Evolutionary conservation across 2,888 invertebrate genomes (phyloP), one percentile per base, ranked within the genome.

Genomic region (Mystacides longicornis): DNA sequence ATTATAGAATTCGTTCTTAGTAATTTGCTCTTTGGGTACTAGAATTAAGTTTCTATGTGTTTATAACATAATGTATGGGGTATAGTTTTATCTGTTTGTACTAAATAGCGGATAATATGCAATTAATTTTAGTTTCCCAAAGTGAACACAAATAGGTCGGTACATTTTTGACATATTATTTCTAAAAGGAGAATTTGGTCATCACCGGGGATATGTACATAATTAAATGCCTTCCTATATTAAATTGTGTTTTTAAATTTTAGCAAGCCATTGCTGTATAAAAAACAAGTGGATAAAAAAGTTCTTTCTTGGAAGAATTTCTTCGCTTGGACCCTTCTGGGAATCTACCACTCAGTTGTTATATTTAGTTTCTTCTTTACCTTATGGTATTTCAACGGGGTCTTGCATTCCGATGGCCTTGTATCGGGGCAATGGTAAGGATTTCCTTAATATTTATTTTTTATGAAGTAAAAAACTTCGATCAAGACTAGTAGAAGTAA

Each of bases 221-320:
- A n/a, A n/a, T n/a, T n/a, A n/a, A n/a, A n/a, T n/a, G n/a, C n/a
- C n/a, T n/a, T n/a, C n/a, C n/a, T n/a, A n/a, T n/a, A n/a, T n/a
- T n/a, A n/a, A n/a, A 9, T 20, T 22, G 20, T 16, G 23, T 23
- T 46, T 20, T 27, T 23, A 27, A n/a, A 7, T 49, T 37, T 54
- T 46, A 78, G 80, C n/a, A 78, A 82, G 59, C 90, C 91, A 0
- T 73, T 78, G 11, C 69, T 89, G 1, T 92, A 92, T 67, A 78
- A 76, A 64, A 78, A 78, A 51, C 81, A 83, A 57, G 72, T 67
- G 2, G 73, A 73, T 57, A 89, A 90, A 72, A 75, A 77, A 54
- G 74, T 82, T 42, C 75, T 91, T 67, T 79, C 83, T 1, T 78
- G 79, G 74, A 64, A 65, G 0, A 74, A 80, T 59, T 89, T 89